Evolutionary conservation across 2,113 vertebrate species (phyloP), one percentile per base, ranked within the genome.

Genomic region (Bujurquina vittata): DNA sequence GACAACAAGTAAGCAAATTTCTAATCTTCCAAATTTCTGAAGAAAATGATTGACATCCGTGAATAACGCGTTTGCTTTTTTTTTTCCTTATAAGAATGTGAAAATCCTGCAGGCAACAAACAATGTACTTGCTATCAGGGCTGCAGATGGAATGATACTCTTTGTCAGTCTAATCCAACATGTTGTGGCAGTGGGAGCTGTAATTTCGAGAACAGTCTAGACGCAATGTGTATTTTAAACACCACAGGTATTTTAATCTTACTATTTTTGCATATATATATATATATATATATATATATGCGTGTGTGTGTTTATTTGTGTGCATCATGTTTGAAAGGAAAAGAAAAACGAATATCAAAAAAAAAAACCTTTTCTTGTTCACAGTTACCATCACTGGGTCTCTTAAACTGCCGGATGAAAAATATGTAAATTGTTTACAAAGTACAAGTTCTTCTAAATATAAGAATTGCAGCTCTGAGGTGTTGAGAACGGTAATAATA

Each of bases 1-100:
- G 6, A 94, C 94, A 72, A 94, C 93, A 93, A 31, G 95, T 95
- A 91, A 90, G 58, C 18, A 23, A 11, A 22, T 62, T 43, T 74
- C 4, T 79, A 10, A 49, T 65, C 18, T 54, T 75, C 20, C 10
- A 55, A 84, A 67, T 40, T 72, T 65, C 12, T 23, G 4, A 12
- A 33, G 10, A 14, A 49, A 7, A 46, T 4, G 52, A 23, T 4
- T 17, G 1, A 54, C 10, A 3, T 17, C n/a, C 1, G 12, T 22
- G 5, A 62, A 7, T 49, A 55, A 60, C 69, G 2, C 1, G 1
- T 23, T 2, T 79, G 4, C 2, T 37, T 73, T 69, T 46, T 2
- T 29, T 56, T 4, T 33, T 40, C 6, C 46, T 49, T 1, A 33
- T 31, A 29, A 94, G 94, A 0, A 0, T 94, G 94, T 77, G 0